These are phyloP conservation scores for Hedya salicella DNA, from an alignment of 2,888 invertebrate genomes.

Conservation along the genomic window DNA sequence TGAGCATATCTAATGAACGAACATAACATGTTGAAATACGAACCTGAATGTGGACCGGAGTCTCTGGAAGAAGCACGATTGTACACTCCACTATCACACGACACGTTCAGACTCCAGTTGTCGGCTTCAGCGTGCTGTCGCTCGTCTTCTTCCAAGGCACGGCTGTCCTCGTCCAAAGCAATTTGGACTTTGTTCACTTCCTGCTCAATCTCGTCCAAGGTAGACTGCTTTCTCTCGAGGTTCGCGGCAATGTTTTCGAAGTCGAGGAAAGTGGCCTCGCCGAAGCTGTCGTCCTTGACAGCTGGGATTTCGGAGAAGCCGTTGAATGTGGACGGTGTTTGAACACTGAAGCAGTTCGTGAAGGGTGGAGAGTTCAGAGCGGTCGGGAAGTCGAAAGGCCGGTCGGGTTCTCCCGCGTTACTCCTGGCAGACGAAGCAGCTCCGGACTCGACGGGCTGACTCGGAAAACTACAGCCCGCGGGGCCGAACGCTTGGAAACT, in stretches of 20 bases:
- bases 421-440: constrained; percentile 68
- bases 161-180: constrained; percentile 79
- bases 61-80: constrained; percentile 85
- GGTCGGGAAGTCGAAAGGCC: constrained; percentile 66
- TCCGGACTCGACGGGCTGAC: constrained; percentile 78
- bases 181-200: constrained; percentile 81
- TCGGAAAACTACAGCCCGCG: constrained; percentile 83
- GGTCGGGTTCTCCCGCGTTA: constrained; percentile 67
- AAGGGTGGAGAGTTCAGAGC: constrained; percentile 67
- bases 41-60: constrained; percentile 82
- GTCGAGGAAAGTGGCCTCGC: constrained; percentile 79
- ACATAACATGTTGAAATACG: constrained; percentile 52
- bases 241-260: constrained; percentile 71
- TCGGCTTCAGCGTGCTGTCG: constrained; percentile 77
- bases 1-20: constrained; percentile 57
- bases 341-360: constrained; percentile 60
- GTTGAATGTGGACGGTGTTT: constrained; percentile 59
- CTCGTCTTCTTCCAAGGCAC: constrained; percentile 80
- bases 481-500: constrained; percentile 82
- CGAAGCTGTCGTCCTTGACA: constrained; percentile 74
- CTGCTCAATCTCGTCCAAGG: constrained; percentile 79
- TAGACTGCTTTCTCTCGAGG: constrained; percentile 70
- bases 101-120: constrained; percentile 83
- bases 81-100: constrained; percentile 85
- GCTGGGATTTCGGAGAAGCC: constrained; percentile 60